Evolutionary conservation across 2,113 vertebrate species (phyloP), one percentile per base, ranked within the genome.

Genomic region (Charadrius vociferus): DNA sequence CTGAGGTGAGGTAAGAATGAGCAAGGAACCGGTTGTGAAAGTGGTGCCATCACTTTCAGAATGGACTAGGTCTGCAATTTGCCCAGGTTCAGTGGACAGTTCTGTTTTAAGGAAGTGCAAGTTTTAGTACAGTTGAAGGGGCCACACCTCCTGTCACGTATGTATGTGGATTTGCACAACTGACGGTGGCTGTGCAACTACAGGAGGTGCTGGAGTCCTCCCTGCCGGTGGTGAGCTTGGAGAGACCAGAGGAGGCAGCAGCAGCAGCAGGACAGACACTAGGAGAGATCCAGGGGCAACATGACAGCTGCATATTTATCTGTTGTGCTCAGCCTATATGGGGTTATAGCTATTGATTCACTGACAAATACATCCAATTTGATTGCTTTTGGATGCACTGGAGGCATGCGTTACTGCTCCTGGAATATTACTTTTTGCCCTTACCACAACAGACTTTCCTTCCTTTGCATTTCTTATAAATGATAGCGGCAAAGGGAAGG

Each of bases 111-210:
- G 75, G 56, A 50, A 88, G 34, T 9, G 13, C 75, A 71, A 50
- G 56, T 13, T 52, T n/a, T 10, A 9, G 47, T 26, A 8, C 14
- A 66, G 34, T 5, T 74, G 70, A 43, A 24, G 2, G 23, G 45
- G 29, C 26, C 9, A 2, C 15, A 6, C 7, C 13, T 26, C 16
- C n/a, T 47, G 6, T 6, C 32, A 37, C 0, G 0, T 3, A 27
- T 2, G 6, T 8, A 20, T 9, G 22, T 47, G 2, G 49, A 43
- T 47, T 1, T 72, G 43, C 47, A 65, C 3, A 4, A 45, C 19
- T 29, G 62, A 26, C 0, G 0, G 27, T 36, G 47, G 20, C 62
- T 59, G 49, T n/a, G 63, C 49, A 72, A 5, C 21, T 34, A 14
- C 68, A 37, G 8, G 41, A 71, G 34, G 34, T n/a, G 55, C 62